Evolutionary conservation across 2,888 invertebrate genomes (phyloP), one percentile per base, ranked within the genome.

Genomic region (Drosophila lacicola): DNA sequence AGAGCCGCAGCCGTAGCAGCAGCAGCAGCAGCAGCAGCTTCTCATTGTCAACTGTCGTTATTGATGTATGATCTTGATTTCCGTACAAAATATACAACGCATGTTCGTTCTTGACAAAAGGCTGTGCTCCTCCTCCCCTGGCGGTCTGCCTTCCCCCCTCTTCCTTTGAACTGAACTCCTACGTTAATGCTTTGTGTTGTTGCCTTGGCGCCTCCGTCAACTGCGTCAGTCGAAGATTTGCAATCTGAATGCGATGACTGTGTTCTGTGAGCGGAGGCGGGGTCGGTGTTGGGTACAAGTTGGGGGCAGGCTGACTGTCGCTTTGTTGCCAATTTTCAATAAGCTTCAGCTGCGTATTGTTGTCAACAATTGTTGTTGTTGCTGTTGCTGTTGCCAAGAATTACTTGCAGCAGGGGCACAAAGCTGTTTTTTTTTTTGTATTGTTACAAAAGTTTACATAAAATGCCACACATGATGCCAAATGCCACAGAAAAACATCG

Each of bases 51-150:
- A 69, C 67, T 80, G 83, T 79, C 83, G 81, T 86, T 87, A 83
- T 87, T 89, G 89, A 89, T 87, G 89, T 74, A 85, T 77, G 87
- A 83, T 88, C 88, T 89, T 78, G 86, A 82, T 84, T 84, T 76
- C 81, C 65, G 68, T 46, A 74, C 60, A 61, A 61, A 46, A 60
- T 63, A 64, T 69, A 70, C 67, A 72, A 78, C 65, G 58, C 55
- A 72, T 64, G 65, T 56, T 50, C 29, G 29, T 29, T 41, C 53
- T 66, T 53, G 70, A 84, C 81, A 84, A 88, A 82, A 86, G 81
- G 53, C 53, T 63, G 29, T 29, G 47, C 45, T 29, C 41, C 41
- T 13, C 6, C 21, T 34, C 21, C 17, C 34, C 46, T 14, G 11
- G 17, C 37, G 10, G 4, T 0, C 29, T 29, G 29, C 8, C 29